These are phyloP conservation scores for Chloroceryle aenea DNA, from an alignment of 2,113 vertebrate species.

Conservation along the genomic window DNA sequence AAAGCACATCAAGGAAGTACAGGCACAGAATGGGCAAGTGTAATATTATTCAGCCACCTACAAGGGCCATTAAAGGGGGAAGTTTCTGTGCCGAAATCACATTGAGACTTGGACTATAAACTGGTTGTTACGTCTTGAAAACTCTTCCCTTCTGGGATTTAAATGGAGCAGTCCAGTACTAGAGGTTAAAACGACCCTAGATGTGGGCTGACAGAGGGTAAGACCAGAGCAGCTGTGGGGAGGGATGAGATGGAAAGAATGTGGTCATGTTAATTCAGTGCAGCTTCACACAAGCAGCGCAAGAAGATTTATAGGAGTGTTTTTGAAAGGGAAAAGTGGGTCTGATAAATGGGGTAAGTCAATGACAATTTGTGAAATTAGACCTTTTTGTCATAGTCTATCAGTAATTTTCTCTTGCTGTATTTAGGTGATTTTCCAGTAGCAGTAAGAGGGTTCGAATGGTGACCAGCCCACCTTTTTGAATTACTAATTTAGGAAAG, in stretches of 20 bases:
- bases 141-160: not conserved
- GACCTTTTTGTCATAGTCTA: not conserved
- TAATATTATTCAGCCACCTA: not conserved
- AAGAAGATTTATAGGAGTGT: not conserved
- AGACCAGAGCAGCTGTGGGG: not conserved
- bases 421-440: not conserved
- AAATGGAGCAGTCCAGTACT: not conserved
- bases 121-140: not conserved
- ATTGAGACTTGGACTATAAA: not conserved
- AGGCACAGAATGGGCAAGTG: not conserved
- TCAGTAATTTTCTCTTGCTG: not conserved
- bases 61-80: not conserved
- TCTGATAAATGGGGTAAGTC: not conserved
- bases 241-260: not conserved
- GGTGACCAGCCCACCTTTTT: not conserved
- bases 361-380: not conserved
- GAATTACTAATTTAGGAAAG: not conserved
- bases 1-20: not conserved
- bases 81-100: not conserved
- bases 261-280: not conserved
- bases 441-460: not conserved
- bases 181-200: not conserved
- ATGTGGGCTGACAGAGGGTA: not conserved
- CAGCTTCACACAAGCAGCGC: not conserved
- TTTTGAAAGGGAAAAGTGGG: not conserved